Base-by-base conservation (phyloP, 1,140 invertebrate species). In the Arion vulgaris region DNA sequence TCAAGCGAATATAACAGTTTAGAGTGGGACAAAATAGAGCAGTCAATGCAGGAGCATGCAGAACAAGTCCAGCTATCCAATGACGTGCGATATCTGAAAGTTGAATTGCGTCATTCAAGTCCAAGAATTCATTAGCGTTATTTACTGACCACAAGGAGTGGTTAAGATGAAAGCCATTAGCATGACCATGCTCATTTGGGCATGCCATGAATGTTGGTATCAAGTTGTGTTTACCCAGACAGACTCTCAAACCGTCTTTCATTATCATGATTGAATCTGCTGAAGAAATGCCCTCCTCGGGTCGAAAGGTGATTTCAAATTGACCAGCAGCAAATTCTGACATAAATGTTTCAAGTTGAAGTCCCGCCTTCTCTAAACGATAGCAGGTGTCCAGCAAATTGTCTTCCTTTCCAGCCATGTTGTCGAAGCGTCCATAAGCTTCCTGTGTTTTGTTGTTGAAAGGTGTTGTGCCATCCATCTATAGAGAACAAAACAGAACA, bases 1-100 rank as follows among this genome's bases (percentile, higher is more conserved):
- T 66, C 23, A 87, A 81, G 11, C 85, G 83, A 0, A 83, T 77
- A 84, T 85, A 86, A 53, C 85, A 86, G 85, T 86, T 87, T 72
- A 85, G 76, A 23, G 86, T 86, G 41, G 86, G 86, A 38, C 81
- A 86, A 26, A 80, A 74, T 19, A 88, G 51, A 19, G 85, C 85
- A 19, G 80, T 78, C 57, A 88, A 71, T 11, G 84, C 85, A 41
- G 80, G 80, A 0, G 69, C 77, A 68, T 87, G 85, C 26, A 85
- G 83, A 23, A 86, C 45, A 26, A 88, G 73, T 1, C 85, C 86
- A 7, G 84, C 85, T 32, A 88, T 75, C 84, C 85, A 86, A 53
- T 87, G 81, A 23, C 79, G 69, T n/a, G 83, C 80, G 19, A 84
- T 57, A 5, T 19, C 7, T 17, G 87, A 87, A 26, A 86, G 57